Evolutionary conservation across 2,888 invertebrate species (phyloP).

Genomic region (Leptothorax acervorum): DNA sequence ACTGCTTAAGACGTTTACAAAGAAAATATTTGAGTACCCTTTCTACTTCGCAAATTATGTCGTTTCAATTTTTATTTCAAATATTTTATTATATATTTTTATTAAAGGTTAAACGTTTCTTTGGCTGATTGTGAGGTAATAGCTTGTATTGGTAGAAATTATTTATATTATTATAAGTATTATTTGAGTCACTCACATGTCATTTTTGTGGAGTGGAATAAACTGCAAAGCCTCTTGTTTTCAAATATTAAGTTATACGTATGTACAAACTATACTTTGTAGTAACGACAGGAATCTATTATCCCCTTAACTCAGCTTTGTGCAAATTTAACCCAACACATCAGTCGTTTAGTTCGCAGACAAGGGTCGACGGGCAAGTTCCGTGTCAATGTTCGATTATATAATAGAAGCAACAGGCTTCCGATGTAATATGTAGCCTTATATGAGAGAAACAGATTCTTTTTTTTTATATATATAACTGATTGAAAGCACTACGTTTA

Average conservation of each 20-base stretch:
- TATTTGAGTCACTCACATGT: background rate
- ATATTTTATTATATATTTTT: background rate
- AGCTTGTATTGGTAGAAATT: background rate
- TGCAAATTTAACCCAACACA: conserved; percentile 12
- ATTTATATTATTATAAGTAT: background rate
- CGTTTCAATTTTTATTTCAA: background rate
- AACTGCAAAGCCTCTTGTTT: background rate
- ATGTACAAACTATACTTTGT: background rate
- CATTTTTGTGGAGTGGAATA: background rate
- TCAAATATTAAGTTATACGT: background rate
- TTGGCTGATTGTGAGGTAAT: background rate
- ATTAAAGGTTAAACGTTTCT: background rate
- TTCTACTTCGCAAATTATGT: background rate
- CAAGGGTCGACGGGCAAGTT: background rate
- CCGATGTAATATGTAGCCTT: conserved; percentile 1
- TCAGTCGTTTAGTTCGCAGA: too few relatives aligned
- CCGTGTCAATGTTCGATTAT: conserved; percentile 43
- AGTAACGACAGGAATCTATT: background rate
- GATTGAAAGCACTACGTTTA: background rate
- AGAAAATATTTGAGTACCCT: background rate
- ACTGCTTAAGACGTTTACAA: background rate
- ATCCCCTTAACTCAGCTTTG: background rate
- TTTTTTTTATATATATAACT: background rate
- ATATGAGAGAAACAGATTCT: background rate
- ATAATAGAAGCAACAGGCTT: conserved; percentile 48